Evolutionary conservation across 2,888 invertebrate species (phyloP).

Genomic region (Operophtera brumata): DNA sequence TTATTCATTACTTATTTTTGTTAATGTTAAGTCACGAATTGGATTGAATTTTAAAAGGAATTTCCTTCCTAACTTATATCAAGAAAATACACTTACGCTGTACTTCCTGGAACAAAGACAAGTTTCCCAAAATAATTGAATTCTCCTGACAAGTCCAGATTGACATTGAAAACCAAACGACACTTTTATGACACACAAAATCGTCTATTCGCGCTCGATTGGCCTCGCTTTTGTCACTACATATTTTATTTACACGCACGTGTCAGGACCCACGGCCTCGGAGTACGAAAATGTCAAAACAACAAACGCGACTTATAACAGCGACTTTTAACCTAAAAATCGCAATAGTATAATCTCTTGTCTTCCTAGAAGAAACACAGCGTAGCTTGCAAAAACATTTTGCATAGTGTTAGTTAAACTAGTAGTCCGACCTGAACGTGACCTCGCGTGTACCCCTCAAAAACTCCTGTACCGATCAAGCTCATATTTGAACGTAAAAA

Average conservation of each 20-base stretch:
- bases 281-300: background rate
- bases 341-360: background rate
- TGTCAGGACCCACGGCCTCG: conserved; percentile 26
- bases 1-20: too few species aligned
- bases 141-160: conserved; percentile 3
- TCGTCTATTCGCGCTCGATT: conserved; percentile 23
- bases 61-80: too few species aligned
- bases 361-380: too few species aligned
- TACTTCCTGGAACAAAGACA: background rate
- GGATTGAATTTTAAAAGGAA: too few species aligned
- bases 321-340: background rate
- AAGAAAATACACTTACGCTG: background rate
- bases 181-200: conserved; percentile 26
- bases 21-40: too few species aligned
- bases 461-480: too few species aligned
- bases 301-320: conserved; percentile 1
- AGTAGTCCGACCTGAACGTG: too few species aligned
- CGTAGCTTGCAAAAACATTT: too few species aligned
- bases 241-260: conserved; percentile 33
- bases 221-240: conserved; percentile 30
- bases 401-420: too few species aligned
- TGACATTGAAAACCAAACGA: conserved; percentile 12
- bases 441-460: too few species aligned
- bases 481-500: too few species aligned
- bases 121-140: conserved; percentile 1